phyloP scores from a whole-genome alignment of 2,113 vertebrate genomes.

The Andinoacara biseriatus region DNA sequence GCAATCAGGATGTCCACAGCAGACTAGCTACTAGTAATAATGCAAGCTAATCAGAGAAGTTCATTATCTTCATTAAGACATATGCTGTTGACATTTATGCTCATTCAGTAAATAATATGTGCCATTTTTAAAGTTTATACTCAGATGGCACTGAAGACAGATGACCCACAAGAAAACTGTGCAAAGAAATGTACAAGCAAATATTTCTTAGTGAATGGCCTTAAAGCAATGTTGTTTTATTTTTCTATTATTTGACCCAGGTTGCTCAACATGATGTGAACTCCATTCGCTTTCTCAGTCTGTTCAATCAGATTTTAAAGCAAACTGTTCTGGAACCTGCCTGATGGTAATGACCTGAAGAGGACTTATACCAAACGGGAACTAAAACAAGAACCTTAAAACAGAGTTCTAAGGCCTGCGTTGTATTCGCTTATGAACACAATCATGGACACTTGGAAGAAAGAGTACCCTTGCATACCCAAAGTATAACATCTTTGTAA shows the following conservation, averaged over 20 bases:
- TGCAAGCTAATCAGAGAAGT: slow-evolving; percentile 9
- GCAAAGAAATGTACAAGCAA: slow-evolving; percentile 14
- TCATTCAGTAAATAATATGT: neutral
- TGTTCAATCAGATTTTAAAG: neutral
- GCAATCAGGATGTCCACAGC: slow-evolving; percentile 21
- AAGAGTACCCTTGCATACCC: neutral
- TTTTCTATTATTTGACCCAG: neutral
- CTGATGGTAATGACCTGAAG: neutral
- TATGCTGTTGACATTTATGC: slow-evolving; percentile 4
- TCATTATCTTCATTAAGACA: slow-evolving; percentile 17
- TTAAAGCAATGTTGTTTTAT: neutral
- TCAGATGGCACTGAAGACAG: slow-evolving; percentile 14
- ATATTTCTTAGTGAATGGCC: neutral
- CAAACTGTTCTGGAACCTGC: neutral
- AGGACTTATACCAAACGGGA: neutral
- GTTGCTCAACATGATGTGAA: neutral
- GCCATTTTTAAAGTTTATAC: slow-evolving; percentile 12
- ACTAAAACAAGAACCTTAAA: neutral
- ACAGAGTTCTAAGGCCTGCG: neutral
- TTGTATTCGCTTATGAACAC: neutral
- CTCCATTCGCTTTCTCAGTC: neutral
- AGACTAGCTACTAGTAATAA: slow-evolving; percentile 32
- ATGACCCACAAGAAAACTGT: neutral
- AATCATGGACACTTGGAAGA: neutral
- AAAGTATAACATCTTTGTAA: neutral